Evolutionary conservation across 30 jellyfish, hydroid and myxozoan species (phyloP).

Genomic region (Cassiopea andromeda): DNA sequence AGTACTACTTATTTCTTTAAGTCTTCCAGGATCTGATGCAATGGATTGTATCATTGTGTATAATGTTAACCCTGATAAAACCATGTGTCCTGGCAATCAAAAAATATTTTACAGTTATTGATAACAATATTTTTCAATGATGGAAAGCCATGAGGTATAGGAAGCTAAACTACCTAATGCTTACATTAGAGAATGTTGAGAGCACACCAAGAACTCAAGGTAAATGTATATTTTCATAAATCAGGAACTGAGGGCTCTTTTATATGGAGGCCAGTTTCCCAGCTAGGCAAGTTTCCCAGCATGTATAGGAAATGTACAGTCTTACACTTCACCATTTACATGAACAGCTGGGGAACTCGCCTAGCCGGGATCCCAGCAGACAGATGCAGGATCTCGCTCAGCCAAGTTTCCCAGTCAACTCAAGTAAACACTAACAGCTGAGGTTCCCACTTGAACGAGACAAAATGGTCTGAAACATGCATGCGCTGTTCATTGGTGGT

Average conservation of each 20-base stretch:
- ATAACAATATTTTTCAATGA: not conserved
- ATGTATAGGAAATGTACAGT: not conserved
- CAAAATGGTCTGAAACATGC: not conserved
- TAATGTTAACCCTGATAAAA: constrained; percentile 23
- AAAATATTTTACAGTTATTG: not conserved
- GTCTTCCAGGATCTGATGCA: constrained; percentile 52
- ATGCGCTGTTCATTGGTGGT: not conserved
- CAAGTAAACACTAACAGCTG: constrained; percentile 2
- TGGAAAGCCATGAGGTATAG: not conserved
- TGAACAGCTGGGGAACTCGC: constrained; percentile 14
- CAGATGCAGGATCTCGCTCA: constrained; percentile 9
- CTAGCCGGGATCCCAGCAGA: constrained; percentile 50
- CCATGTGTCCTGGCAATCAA: constrained; percentile 20
- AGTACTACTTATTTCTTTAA: constrained; percentile 40
- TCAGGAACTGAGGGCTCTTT: not conserved
- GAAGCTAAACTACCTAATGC: not conserved
- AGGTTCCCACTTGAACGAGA: not conserved
- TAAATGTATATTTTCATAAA: too few species aligned
- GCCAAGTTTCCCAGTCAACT: constrained; percentile 30
- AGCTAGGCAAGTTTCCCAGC: not conserved
- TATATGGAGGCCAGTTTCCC: not conserved
- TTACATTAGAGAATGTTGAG: not conserved
- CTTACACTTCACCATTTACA: not conserved
- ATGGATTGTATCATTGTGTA: constrained; percentile 53
- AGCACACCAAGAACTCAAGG: not conserved